A percentile compares a stretch with the other conserved stretches of the same genome.
Conservation (phyloP, 2,888 invertebrate genomes). For the Apodemia mormo region DNA sequence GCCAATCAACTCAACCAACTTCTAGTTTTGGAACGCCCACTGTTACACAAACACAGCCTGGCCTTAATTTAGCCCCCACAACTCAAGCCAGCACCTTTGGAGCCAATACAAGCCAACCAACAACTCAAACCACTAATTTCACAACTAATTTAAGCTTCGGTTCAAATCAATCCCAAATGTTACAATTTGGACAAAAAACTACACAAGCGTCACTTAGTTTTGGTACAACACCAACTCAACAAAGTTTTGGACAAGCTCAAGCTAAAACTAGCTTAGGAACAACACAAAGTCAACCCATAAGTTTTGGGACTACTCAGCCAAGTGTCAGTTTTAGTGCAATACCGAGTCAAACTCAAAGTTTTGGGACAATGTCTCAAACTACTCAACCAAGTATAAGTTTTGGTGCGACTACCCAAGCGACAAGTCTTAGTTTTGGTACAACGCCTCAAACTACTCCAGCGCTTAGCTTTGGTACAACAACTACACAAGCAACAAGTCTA, state of each 20-base stretch:
- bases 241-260: conserved; percentile 20
- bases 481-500: conserved; percentile 25
- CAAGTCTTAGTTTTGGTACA: conserved; percentile 25
- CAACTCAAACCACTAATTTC: conserved; percentile 21
- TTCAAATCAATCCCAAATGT: conserved; percentile 1
- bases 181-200: neutral
- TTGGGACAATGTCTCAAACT: conserved; percentile 21
- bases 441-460: conserved; percentile 22
- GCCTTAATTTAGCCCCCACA: conserved; percentile 21
- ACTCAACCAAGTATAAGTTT: conserved; percentile 23
- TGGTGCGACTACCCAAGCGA: conserved; percentile 22
- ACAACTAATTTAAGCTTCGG: conserved; percentile 12
- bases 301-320: conserved; percentile 25
- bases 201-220: conserved; percentile 19
- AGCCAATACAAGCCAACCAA: conserved; percentile 6
- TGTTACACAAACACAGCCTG: conserved; percentile 3
- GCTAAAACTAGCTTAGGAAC: conserved; percentile 14
- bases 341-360: conserved; percentile 21
- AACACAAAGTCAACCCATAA: conserved; percentile 25
- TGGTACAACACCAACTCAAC: conserved; percentile 19
- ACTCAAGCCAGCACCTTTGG: conserved; percentile 19
- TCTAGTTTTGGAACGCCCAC: conserved; percentile 25
- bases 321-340: neutral
- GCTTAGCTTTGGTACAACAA: conserved; percentile 20
- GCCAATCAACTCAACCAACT: conserved; percentile 21